Evolutionary conservation across 2,888 invertebrate genomes (phyloP), one percentile per base, ranked within the genome.

Genomic region (Crematogaster levior): DNA sequence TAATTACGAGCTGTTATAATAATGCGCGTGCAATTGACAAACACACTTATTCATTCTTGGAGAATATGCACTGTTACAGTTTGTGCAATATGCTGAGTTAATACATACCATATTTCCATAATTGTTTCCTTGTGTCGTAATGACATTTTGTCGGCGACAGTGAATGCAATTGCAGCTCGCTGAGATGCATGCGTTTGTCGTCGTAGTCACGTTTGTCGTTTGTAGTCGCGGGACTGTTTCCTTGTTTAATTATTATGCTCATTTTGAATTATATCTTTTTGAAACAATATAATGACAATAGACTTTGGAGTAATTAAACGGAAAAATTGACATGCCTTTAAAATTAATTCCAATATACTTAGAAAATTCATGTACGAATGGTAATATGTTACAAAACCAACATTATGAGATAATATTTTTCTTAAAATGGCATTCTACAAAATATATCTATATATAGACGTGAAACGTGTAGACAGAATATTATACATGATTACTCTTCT

Each of bases 61-160:
- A 63, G 74, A 58, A 68, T 79, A 81, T 61, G 75, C 77, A 43
- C 51, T 53, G 89, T 84, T 89, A 88, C 77, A 89, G 61, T 88
- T 89, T 84, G 60, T 80, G 88, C 88, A 80, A 84, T 56, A 27
- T 24, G 34, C 79, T 46, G 74, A 51, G 24, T 68, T 77, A 84
- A 88, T 87, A 46, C 73, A 60, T 51, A 46, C 84, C 84, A 89
- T 85, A 89, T 90, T 90, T 90, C 85, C 86, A 90, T 92, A 92
- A 92, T 92, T 89, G 90, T 91, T 92, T 92, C 92, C 92, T 90
- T 80, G 83, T 92, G 92, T 92, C 88, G 90, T 87, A 92, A 92
- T 84, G 34, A 77, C 48, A 46, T 79, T 83, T 84, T 21, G 61
- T 77, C 43, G 65, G 53, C 46, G 81, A 43, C 72, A 27, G 51